Evolutionary conservation across 2,113 vertebrate species (phyloP), one percentile per base, ranked within the genome.

Genomic region (Etia nguti): DNA sequence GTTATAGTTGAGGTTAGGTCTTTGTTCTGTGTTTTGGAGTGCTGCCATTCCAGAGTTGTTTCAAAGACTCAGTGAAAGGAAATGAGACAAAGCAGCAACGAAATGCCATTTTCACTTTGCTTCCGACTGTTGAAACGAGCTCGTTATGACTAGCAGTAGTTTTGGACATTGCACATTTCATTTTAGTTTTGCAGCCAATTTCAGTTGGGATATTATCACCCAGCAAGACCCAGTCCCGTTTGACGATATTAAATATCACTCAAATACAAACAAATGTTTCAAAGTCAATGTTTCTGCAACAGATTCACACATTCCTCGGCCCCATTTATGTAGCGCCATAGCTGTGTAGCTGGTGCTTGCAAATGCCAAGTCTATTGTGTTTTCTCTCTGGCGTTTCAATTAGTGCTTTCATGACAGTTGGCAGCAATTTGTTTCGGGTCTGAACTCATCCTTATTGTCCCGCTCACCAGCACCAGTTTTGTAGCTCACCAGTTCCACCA

Each of bases 1-100:
- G 86, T 90, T 88, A 34, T 79, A 84, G 87, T 85, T 57, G 83
- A 90, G 80, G 87, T 92, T 85, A 86, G 13, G 59, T 86, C 90
- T 92, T 88, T 31, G 16, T 91, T 84, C 75, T 79, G 85, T 54
- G 79, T 48, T 86, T 90, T 93, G 88, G 92, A 88, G 46, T 2
- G 31, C 70, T 93, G 90, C 90, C 86, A 92, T 75, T 86, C 59
- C 18, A 46, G 81, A 87, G 70, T 22, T 46, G 34, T 85, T 85
- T 92, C 65, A 57, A 50, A 73, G 59, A 86, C 82, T 87, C 48
- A 81, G 24, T 68, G 75, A 43, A 89, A 88, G 73, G 16, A 85
- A 86, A 90, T 55, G 41, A 85, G 43, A 85, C 54, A 29, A 24
- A 86, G 48, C 26, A 46, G 81, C 24, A 60, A 62, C 56, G 15